Base-by-base conservation (phyloP, 2,888 invertebrate genomes). In the Loripinus fragilis region DNA sequence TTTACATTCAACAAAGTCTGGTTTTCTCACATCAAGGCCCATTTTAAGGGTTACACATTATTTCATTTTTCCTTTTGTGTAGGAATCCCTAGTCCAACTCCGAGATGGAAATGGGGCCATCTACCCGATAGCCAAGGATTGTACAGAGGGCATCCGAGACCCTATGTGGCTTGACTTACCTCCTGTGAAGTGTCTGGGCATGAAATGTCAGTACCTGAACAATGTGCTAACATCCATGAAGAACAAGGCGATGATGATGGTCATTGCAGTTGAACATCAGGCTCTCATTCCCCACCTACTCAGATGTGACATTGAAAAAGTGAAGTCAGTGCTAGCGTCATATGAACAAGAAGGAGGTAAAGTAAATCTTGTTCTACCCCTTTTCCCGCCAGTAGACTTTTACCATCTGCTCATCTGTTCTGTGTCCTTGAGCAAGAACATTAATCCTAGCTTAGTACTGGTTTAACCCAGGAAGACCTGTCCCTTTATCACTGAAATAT, bases 41-140 rank as follows among this genome's bases (percentile, higher is more conserved):
- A n/a, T n/a, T n/a, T n/a, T n/a, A n/a, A n/a, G n/a, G n/a, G n/a
- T n/a, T n/a, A n/a, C n/a, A n/a, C n/a, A n/a, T n/a, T n/a, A n/a
- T n/a, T n/a, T n/a, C n/a, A n/a, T n/a, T n/a, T n/a, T n/a, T n/a
- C 85, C 23, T 38, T 38, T 38, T 7, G 73, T 67, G 0, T 82
- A 93, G 93, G 91, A 92, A 30, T 76, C 89, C 12, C 85, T 93
- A 20, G 85, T 93, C 30, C 86, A 94, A 42, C 95, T 99, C 88
- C 95, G 97, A 72, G 99, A 99, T 94, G 98, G 98, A 45, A 98
- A 99, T 93, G 96, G 97, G 74, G 97, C 98, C 2, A 95, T 99
- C 82, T 99, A 99, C 94, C 99, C 99, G 0, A 95, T 99, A 87
- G 97, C 97, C 23, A 98, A 98, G 93, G 98, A 99, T 94, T 98